A percentile compares a stretch with the other conserved stretches of the same genome.
These are phyloP conservation scores for Latrodectus geometricus DNA, from an alignment of 1,140 invertebrate genomes.

Conservation along the genomic window DNA sequence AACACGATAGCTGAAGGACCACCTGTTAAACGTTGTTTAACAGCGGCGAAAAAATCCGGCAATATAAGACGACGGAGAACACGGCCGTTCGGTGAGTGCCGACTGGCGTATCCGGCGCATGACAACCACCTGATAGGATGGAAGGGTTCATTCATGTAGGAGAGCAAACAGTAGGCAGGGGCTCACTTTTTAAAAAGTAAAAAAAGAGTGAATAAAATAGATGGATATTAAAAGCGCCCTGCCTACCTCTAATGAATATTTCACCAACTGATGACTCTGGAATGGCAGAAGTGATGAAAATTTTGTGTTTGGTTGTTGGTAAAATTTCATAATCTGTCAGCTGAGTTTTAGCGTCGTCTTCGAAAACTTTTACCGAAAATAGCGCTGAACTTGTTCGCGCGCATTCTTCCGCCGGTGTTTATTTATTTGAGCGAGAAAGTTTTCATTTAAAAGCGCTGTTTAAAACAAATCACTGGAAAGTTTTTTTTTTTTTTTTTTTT, in stretches of 20 bases:
- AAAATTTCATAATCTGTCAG: too few species aligned
- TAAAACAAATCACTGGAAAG: too few species aligned
- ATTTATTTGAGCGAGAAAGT: too few species aligned
- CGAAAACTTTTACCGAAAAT: too few species aligned
- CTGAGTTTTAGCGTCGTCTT: too few species aligned
- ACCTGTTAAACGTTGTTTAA: slow-evolving; percentile 29
- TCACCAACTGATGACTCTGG: too few species aligned
- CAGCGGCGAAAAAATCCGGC: background rate
- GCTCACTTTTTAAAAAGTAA: background rate
- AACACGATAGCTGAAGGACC: background rate
- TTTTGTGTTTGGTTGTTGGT: too few species aligned
- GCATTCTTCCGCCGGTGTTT: too few species aligned
- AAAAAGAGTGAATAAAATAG: background rate
- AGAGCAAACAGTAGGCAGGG: slow-evolving; percentile 28
- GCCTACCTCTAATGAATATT: background rate
- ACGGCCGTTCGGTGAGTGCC: background rate
- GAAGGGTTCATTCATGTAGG: slow-evolving; percentile 58
- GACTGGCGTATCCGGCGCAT: slow-evolving; percentile 33
- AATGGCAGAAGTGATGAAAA: too few species aligned
- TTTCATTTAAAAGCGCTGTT: too few species aligned
- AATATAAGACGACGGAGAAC: background rate
- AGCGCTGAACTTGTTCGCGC: too few species aligned
- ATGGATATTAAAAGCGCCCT: background rate
- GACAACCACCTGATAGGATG: slow-evolving; percentile 53
- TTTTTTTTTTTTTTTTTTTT: too few species aligned